Conservation (phyloP, 1,140 invertebrate species). For the Drosophila ohnishii region DNA sequence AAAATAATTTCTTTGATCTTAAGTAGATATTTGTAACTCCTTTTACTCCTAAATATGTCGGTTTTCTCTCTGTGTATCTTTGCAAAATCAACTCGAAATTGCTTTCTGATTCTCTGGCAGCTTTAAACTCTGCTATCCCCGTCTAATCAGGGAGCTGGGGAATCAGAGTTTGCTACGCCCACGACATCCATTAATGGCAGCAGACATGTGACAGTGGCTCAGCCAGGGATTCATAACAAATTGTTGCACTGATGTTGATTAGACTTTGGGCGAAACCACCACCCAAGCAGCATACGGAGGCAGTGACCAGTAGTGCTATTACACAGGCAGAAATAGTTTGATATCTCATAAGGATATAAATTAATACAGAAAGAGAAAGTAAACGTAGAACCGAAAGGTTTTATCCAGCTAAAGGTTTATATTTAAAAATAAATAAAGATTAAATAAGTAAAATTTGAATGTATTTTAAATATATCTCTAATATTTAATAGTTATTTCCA, state of each 20-base stretch:
- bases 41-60: too few species aligned
- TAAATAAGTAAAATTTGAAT: too few species aligned
- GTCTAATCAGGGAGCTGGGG: slow-evolving; percentile 8
- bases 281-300: slow-evolving; percentile 42
- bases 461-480: too few species aligned
- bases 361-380: not conserved
- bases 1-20: too few species aligned
- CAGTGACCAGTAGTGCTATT: slow-evolving; percentile 26
- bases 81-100: slow-evolving; percentile 10
- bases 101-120: slow-evolving; percentile 19
- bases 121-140: slow-evolving; percentile 14
- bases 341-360: not conserved
- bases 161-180: slow-evolving; percentile 37
- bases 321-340: not conserved
- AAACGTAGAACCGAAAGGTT: not conserved
- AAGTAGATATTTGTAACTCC: too few species aligned
- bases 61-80: not conserved
- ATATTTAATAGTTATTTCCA: not conserved
- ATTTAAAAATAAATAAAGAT: not conserved
- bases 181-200: slow-evolving; percentile 71
- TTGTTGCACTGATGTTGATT: slow-evolving; percentile 75
- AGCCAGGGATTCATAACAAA: slow-evolving; percentile 68
- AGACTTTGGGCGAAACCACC: slow-evolving; percentile 38
- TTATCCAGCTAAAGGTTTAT: too few species aligned
- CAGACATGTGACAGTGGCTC: slow-evolving; percentile 45